These are phyloP conservation scores for Eurystomus glaucurus DNA, from an alignment of 2,797 vertebrate genomes.

Conservation along the genomic window DNA sequence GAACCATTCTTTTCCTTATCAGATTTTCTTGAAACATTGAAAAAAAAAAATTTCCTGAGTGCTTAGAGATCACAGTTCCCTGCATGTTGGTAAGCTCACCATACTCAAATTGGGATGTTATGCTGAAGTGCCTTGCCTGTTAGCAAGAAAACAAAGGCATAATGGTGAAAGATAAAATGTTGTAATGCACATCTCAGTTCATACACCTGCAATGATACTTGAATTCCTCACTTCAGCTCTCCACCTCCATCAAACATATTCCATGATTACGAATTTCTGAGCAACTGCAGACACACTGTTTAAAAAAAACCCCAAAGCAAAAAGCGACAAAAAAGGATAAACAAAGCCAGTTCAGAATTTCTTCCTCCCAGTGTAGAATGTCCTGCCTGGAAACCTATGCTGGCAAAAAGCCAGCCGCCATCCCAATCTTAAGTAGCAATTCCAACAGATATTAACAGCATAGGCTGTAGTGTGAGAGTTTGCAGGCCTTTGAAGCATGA, in stretches of 20 bases:
- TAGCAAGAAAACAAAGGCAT: background rate
- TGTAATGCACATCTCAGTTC: background rate
- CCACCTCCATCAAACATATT: background rate
- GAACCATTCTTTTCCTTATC: background rate
- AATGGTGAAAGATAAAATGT: background rate
- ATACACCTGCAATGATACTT: background rate
- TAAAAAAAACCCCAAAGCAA: background rate
- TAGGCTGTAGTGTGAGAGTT: background rate
- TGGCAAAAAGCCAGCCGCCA: background rate
- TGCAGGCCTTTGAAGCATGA: background rate
- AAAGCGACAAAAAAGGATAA: background rate
- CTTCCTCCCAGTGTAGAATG: background rate
- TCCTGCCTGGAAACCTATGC: rapidly evolving
- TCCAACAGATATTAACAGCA: rapidly evolving
- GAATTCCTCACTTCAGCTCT: background rate
- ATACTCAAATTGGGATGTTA: background rate
- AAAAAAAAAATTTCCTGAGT: background rate
- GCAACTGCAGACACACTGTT: background rate
- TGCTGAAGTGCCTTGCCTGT: background rate
- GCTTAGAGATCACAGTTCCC: background rate
- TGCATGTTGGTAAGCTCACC: background rate
- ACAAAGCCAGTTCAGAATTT: background rate
- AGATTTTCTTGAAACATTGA: background rate
- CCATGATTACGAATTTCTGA: background rate
- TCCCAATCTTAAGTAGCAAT: background rate